Conservation (phyloP, 2,797 vertebrate species). For the Premnoplex brunnescens region DNA sequence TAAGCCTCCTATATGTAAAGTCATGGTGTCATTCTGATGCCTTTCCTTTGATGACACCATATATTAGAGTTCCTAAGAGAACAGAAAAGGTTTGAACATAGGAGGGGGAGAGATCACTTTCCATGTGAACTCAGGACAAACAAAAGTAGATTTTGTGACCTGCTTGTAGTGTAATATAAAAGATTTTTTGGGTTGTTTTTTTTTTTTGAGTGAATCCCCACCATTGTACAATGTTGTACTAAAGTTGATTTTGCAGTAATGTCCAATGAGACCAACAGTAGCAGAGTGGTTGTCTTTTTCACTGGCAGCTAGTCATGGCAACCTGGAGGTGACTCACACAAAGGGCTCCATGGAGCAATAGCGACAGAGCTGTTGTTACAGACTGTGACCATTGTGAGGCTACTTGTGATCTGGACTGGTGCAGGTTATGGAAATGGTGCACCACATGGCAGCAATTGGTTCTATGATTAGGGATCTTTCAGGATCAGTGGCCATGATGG, state of each 20-base stretch:
- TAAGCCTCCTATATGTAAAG: background rate
- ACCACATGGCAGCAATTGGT: background rate
- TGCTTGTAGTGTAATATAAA: background rate
- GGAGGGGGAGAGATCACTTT: background rate
- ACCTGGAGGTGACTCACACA: background rate
- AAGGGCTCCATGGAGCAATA: background rate
- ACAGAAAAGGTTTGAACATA: background rate
- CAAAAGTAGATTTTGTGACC: background rate
- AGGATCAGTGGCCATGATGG: background rate
- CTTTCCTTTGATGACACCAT: background rate
- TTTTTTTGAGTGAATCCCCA: background rate
- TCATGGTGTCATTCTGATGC: background rate
- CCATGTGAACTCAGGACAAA: background rate
- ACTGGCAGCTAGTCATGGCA: background rate
- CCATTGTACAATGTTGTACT: background rate
- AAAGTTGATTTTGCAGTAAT: background rate
- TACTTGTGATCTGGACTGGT: background rate
- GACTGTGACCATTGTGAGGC: background rate
- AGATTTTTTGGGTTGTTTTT: background rate
- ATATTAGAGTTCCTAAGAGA: background rate
- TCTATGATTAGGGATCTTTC: background rate
- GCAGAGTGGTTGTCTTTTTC: background rate
- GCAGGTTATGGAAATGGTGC: background rate
- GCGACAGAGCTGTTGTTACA: background rate
- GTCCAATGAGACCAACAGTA: background rate